Base-by-base conservation (phyloP, 1,140 invertebrate genomes). In the Periplaneta americana region DNA sequence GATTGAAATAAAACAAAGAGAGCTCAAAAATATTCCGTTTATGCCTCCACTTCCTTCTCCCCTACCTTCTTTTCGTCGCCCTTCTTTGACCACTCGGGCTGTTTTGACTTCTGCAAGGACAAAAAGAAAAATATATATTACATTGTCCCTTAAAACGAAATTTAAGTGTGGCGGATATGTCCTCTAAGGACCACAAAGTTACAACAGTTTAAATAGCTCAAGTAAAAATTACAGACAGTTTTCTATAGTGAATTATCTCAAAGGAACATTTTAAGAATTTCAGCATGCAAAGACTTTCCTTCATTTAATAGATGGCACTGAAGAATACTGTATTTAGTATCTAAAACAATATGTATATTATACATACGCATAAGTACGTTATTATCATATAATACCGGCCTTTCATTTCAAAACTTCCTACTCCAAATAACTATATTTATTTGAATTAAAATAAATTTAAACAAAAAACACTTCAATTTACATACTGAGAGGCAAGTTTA, bases 21-120 rank as follows among this genome's bases (percentile, higher is more conserved):
- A 79, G 80, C 34, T 81, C 28, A 80, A n/a, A 22, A 74, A 37
- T 75, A 48, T 78, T 18, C 5, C 36, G 78, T 79, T 85, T 80
- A 85, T 82, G 81, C 84, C 84, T 84, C 85, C n/a, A 83, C 94
- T 89, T 95, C 94, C 87, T 93, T 92, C 88, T 95, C 94, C 91
- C 95, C 95, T 95, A 95, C 94, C 94, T 96, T 95, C 91, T 95
- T 94, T 86, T 93, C 93, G 87, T 95, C 95, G 87, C 94, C 94
- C 88, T 95, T 95, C 92, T 96, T 96, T 87, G 95, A 96, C 95
- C 95, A 96, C 90, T 96, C 95, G 85, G 95, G 95, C 91, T 96
- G 96, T n/a, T n/a, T n/a, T n/a, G n/a, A n/a, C 92, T 96, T 96
- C 94, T 96, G 93, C 84, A 85, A 83, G 82, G 81, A 82, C 82